Evolutionary conservation across 2,113 vertebrate species (phyloP).

Genomic region (Rhynchopsitta pachyrhyncha): DNA sequence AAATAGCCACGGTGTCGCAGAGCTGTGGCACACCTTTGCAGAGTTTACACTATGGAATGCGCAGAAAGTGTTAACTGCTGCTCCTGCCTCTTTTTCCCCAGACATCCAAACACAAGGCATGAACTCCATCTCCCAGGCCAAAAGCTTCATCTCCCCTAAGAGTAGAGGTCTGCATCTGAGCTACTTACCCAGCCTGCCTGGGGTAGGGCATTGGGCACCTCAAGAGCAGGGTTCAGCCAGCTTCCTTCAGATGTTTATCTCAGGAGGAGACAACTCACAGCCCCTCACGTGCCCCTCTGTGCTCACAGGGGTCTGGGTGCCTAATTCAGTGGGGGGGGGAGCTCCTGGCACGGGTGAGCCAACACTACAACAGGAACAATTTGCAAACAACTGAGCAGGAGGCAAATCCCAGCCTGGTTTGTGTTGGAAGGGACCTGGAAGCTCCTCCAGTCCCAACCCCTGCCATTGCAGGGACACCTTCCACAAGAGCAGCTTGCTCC

Average conservation of each 20-base stretch:
- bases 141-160: not conserved
- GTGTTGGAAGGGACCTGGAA: accelerated
- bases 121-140: not conserved
- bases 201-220: not conserved
- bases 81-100: not conserved
- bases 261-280: not conserved
- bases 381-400: not conserved
- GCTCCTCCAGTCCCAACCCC: not conserved
- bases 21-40: not conserved
- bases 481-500: too few relatives aligned
- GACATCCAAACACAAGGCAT: not conserved
- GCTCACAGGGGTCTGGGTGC: not conserved
- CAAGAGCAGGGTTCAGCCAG: not conserved
- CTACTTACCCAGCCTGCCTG: not conserved
- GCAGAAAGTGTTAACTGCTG: not conserved
- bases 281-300: not conserved
- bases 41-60: not conserved
- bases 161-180: not conserved
- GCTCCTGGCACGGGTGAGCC: not conserved
- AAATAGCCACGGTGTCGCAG: not conserved
- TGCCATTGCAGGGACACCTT: not conserved
- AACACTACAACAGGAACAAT: not conserved
- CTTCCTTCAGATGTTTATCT: not conserved
- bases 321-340: not conserved
- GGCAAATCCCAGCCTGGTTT: not conserved